These are phyloP conservation scores for Operophtera brumata DNA, from an alignment of 2,888 invertebrate species.

Conservation along the genomic window DNA sequence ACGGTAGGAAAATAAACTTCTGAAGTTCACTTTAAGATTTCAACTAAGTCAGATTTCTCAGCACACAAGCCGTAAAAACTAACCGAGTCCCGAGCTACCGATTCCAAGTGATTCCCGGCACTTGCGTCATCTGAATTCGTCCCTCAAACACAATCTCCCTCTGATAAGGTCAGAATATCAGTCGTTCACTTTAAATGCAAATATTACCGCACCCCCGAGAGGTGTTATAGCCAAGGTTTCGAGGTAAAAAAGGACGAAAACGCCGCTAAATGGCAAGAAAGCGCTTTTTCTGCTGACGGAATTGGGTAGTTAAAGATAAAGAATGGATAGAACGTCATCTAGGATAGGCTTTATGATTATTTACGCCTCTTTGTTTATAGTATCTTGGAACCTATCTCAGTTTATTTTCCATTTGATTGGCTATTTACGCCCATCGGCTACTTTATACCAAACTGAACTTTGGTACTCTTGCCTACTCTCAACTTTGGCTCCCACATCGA, in stretches of 20 bases:
- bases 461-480: too few relatives aligned
- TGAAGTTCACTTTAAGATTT: constrained; percentile 20
- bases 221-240: constrained; percentile 75
- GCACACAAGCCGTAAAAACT: constrained; percentile 41
- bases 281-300: constrained; percentile 71
- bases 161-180: constrained; percentile 78
- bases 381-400: constrained; percentile 11
- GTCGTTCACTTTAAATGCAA: constrained; percentile 79
- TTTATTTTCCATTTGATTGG: constrained; percentile 12
- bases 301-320: constrained; percentile 73
- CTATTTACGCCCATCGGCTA: constrained; percentile 9
- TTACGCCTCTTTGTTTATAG: constrained; percentile 22
- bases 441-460: too few relatives aligned
- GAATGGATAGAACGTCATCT: constrained; percentile 62
- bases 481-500: too few relatives aligned
- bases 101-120: constrained; percentile 50
- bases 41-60: constrained; percentile 37
- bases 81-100: constrained; percentile 36
- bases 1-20: neutral
- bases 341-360: constrained; percentile 42
- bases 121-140: constrained; percentile 65
- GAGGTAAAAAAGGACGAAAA: constrained; percentile 75
- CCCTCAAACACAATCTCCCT: constrained; percentile 72
- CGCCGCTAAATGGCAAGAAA: constrained; percentile 74
- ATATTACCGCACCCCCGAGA: constrained; percentile 76